phyloP scores from a whole-genome alignment of 2,888 invertebrate genomes.

The Dorcus parallelipipedus region DNA sequence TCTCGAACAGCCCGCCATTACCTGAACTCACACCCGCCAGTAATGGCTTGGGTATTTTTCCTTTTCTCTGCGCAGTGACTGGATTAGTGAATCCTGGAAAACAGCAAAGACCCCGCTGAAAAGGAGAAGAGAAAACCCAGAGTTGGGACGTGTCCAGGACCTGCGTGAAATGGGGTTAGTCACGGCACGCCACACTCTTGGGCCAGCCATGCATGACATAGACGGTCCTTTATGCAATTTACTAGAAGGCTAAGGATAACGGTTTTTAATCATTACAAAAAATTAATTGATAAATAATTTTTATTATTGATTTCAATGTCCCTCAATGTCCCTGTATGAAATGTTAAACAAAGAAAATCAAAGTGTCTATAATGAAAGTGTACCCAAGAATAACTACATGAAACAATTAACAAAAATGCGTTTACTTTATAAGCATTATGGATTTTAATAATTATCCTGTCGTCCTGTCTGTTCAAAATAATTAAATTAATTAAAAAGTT shows the following conservation, averaged over 20 bases:
- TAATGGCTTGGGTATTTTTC: conserved; percentile 73
- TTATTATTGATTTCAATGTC: no score
- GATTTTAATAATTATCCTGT: no score
- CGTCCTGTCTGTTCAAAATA: no score
- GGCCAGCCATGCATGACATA: conserved; percentile 11
- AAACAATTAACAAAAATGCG: no score
- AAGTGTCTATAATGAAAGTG: no score
- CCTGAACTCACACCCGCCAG: conserved; percentile 60
- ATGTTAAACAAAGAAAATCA: no score
- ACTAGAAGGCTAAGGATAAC: conserved; percentile 1
- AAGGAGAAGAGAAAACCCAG: conserved; percentile 53
- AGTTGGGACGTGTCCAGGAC: conserved; percentile 49
- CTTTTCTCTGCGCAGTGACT: conserved; percentile 71
- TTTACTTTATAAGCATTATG: no score
- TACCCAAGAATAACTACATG: no score
- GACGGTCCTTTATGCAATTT: background rate
- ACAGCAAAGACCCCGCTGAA: conserved; percentile 82
- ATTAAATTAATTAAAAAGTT: no score
- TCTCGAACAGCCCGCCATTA: conserved; percentile 28
- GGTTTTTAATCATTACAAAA: background rate
- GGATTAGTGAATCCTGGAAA: conserved; percentile 79
- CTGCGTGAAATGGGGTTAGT: conserved; percentile 49
- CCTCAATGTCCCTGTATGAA: no score
- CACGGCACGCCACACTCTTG: conserved; percentile 48
- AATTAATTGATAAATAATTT: background rate